Evolutionary conservation across 2,113 vertebrate genomes (phyloP), one percentile per base, ranked within the genome.

Genomic region (Passer montanus): DNA sequence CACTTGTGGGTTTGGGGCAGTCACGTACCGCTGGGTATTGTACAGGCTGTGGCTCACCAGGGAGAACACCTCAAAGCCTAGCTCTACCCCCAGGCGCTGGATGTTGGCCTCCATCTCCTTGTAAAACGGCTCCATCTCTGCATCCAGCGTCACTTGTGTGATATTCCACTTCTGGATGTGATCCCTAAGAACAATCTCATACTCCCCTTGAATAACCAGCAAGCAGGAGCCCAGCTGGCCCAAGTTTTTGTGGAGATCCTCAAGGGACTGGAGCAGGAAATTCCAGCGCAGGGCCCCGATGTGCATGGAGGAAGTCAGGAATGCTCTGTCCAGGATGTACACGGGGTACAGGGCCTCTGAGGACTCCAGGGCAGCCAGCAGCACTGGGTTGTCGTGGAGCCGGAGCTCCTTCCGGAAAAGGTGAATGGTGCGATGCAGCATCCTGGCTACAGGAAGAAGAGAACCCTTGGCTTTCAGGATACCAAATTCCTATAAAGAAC

Each of bases 371-470:
- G 96, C 97, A 2, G 90, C 95, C 93, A 97, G 66, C 73, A 98
- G 86, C 3, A 94, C 87, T 1, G 98, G 97, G 81, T 98, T 97
- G 93, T 98, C 97, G 0, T 97, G 97, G 30, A 98, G 97, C 33
- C 97, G 88, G 44, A 98, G 95, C 4, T 95, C 96, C 62, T 97
- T 97, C 8, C 95, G 93, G 80, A 98, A 98, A 16, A 98, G 95
- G 31, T 98, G 98, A 55, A 98, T 93, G 47, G 97, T 97, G 59
- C 30, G 93, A 58, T 96, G 96, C 3, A 44, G 24, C 97, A 97
- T 97, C 44, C 22, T 62, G 80, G 46, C 62, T 33, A 9, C 24
- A 21, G 39, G 24, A 55, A 23, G 37, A 43, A 79, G 9, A 43
- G 39, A 74, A 18, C 13, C 6, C 7, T 22, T 67, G 31, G 55